Evolutionary conservation across 2,888 invertebrate species (phyloP).

Genomic region (Azorinus chamasolen): DNA sequence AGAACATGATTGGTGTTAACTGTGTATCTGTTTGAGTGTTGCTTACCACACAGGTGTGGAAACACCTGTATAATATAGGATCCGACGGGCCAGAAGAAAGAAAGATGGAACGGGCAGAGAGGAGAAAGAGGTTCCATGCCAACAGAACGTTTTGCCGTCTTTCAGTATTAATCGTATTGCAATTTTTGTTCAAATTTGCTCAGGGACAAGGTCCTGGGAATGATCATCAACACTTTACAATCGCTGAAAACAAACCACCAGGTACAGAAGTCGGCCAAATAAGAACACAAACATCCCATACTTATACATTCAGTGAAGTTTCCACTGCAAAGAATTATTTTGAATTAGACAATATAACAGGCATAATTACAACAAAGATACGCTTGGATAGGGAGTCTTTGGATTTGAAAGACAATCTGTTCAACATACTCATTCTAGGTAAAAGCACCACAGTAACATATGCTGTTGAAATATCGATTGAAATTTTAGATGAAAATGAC

Average conservation of each 20-base stretch:
- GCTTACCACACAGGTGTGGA: slow-evolving; percentile 37
- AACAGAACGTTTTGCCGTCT: slow-evolving; percentile 60
- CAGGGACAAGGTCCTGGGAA: slow-evolving; percentile 81
- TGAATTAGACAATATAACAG: slow-evolving; percentile 92
- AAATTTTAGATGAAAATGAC: slow-evolving; percentile 97
- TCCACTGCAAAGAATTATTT: slow-evolving; percentile 91
- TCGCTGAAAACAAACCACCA: slow-evolving; percentile 92
- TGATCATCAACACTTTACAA: slow-evolving; percentile 16
- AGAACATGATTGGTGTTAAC: slow-evolving; percentile 15
- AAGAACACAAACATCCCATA: slow-evolving; percentile 94
- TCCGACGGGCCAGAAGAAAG: background rate
- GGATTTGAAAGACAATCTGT: slow-evolving; percentile 90
- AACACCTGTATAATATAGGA: slow-evolving; percentile 19
- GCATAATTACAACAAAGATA: slow-evolving; percentile 93
- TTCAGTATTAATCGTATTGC: slow-evolving; percentile 67
- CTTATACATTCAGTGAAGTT: slow-evolving; percentile 97
- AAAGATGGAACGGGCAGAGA: slow-evolving; percentile 2
- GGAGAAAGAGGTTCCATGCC: background rate
- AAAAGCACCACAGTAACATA: slow-evolving; percentile 88
- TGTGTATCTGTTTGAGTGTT: slow-evolving; percentile 28
- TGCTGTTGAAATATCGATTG: slow-evolving; percentile 93
- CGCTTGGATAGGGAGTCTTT: slow-evolving; percentile 95
- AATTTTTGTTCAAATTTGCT: slow-evolving; percentile 78
- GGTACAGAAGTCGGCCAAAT: slow-evolving; percentile 95
- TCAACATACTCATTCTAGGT: slow-evolving; percentile 96